These are phyloP conservation scores for Orussus abietinus DNA, from an alignment of 1,140 invertebrate species.

Conservation along the genomic window DNA sequence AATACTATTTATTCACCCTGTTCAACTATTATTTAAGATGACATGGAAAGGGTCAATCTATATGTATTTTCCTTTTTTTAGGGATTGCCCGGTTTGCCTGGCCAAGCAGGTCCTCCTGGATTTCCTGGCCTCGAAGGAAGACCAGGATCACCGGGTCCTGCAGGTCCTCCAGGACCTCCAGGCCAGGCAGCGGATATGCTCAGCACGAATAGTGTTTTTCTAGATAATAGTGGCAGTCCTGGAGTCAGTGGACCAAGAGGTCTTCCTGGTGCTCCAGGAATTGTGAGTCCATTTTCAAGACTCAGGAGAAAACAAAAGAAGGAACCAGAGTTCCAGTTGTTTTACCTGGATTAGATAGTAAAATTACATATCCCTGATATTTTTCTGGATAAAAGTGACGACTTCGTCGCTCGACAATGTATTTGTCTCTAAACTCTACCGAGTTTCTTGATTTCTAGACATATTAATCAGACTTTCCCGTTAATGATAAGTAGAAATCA, in stretches of 20 bases:
- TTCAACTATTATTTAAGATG: no score
- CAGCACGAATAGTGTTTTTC: constrained; percentile 15
- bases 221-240: constrained; percentile 26
- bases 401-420: no score
- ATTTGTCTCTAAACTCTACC: no score
- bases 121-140: constrained; percentile 31
- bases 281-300: constrained; percentile 29
- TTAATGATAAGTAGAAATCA: no score
- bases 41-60: constrained; percentile 6
- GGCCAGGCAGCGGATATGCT: constrained; percentile 39
- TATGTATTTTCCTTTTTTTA: constrained; percentile 14
- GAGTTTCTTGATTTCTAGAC: no score
- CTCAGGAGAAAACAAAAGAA: constrained; percentile 5
- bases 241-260: constrained; percentile 48
- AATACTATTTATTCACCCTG: no score
- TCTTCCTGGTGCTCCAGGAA: constrained; percentile 44
- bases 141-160: constrained; percentile 35
- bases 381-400: no score
- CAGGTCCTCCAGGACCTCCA: constrained; percentile 49
- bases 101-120: constrained; percentile 42
- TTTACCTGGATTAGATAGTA: no score
- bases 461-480: no score
- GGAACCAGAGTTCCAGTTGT: background rate
- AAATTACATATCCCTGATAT: no score
- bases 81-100: constrained; percentile 40